Evolutionary conservation across 2,113 vertebrate species (phyloP).

Genomic region (Chrysemys picta): DNA sequence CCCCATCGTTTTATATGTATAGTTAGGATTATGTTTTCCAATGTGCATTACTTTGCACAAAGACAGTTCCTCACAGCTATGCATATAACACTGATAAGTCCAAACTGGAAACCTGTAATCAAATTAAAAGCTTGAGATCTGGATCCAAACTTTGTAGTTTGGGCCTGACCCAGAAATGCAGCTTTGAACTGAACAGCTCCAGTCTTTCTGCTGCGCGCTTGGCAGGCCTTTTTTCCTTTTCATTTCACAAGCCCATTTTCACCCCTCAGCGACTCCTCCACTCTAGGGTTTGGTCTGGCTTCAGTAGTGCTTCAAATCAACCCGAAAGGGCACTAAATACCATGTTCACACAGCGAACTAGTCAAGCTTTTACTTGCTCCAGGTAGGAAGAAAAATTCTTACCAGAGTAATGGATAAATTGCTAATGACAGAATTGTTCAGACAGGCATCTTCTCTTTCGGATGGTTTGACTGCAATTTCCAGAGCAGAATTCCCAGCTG

Average conservation of each 20-base stretch:
- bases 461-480: background rate
- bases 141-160: background rate
- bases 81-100: background rate
- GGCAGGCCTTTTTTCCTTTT: background rate
- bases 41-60: background rate
- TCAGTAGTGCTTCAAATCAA: too few species aligned
- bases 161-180: background rate
- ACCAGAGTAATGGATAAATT: background rate
- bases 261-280: background rate
- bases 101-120: background rate
- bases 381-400: background rate
- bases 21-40: too few species aligned
- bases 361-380: background rate
- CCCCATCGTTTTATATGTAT: too few species aligned
- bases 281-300: too few species aligned
- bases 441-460: background rate
- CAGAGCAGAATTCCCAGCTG: background rate
- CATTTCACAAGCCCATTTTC: background rate
- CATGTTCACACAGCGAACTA: background rate
- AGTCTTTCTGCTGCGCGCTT: rapidly evolving
- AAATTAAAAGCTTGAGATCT: background rate
- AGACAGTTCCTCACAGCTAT: background rate
- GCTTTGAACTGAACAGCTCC: background rate
- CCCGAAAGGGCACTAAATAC: background rate
- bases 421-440: background rate